These are phyloP conservation scores for Strix occidentalis DNA, from an alignment of 2,797 vertebrate genomes.

Conservation along the genomic window DNA sequence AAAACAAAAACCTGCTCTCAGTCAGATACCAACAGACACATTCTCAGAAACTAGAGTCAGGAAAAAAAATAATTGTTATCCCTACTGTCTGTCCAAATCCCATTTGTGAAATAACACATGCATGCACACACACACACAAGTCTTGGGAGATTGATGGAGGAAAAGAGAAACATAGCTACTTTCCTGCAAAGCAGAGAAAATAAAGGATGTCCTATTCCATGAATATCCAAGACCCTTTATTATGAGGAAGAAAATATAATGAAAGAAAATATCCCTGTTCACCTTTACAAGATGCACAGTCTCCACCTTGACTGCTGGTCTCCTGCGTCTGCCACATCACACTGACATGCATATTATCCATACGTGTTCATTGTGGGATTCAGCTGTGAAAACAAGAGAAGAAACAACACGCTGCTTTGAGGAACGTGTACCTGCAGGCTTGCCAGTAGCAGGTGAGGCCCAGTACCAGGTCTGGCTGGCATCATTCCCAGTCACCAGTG, in stretches of 20 bases:
- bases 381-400: not conserved
- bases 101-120: not conserved
- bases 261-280: not conserved
- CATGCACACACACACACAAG: not conserved
- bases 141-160: not conserved
- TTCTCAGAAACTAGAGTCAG: not conserved
- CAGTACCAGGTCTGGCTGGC: not conserved
- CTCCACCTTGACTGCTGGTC: not conserved
- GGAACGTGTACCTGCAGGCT: not conserved
- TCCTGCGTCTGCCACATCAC: not conserved
- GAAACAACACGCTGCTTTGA: not conserved
- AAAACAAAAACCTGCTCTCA: not conserved
- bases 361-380: rapidly evolving
- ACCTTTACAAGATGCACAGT: not conserved
- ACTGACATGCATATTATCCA: rapidly evolving
- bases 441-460: not conserved
- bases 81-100: not conserved
- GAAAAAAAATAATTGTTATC: not conserved
- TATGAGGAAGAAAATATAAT: not conserved
- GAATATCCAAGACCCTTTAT: not conserved
- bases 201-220: not conserved
- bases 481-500: not conserved
- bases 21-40: not conserved
- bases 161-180: not conserved
- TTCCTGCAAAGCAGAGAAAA: not conserved